Percentiles rank a stretch among this genome's conserved stretches.
Evolutionary conservation across 1,140 invertebrate genomes (phyloP).

Genomic region (Gryllus bimaculatus): DNA sequence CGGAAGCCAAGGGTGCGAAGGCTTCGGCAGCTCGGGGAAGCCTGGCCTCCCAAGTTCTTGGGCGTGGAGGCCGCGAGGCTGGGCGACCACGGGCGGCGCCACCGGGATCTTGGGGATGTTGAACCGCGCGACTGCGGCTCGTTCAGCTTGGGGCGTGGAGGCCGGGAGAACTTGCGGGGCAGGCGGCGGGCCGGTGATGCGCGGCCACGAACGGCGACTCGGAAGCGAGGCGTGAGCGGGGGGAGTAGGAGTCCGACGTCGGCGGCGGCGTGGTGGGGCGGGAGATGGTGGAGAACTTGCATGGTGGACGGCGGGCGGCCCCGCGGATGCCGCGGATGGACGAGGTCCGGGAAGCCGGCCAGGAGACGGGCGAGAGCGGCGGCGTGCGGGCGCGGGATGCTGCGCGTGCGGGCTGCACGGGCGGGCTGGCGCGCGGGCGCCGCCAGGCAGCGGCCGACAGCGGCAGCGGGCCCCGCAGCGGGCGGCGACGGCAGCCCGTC

Average conservation of each 20-base stretch:
- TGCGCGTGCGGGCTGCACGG: background rate
- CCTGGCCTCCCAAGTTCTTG: background rate
- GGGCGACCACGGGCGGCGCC: background rate
- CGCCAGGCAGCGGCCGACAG: too few species aligned
- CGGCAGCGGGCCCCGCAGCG: too few species aligned
- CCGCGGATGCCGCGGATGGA: background rate
- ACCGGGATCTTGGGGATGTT: constrained; percentile 10
- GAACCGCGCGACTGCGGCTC: background rate
- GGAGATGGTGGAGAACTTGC: background rate
- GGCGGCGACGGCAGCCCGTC: background rate
- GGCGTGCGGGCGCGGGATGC: constrained; percentile 6
- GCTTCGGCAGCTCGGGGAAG: background rate
- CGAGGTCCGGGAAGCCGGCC: background rate
- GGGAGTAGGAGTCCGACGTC: background rate
- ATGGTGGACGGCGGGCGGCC: background rate
- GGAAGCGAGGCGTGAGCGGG: background rate
- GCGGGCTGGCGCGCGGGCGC: too few species aligned
- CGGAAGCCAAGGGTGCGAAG: background rate
- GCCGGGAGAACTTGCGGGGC: background rate
- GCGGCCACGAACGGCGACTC: background rate
- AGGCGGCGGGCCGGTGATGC: background rate
- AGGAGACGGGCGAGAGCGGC: background rate
- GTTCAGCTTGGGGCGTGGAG: background rate
- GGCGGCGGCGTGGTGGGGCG: background rate
- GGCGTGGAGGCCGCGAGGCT: constrained; percentile 12